Conservation (phyloP, 2,797 vertebrate species). For the Pygocentrus nattereri region DNA sequence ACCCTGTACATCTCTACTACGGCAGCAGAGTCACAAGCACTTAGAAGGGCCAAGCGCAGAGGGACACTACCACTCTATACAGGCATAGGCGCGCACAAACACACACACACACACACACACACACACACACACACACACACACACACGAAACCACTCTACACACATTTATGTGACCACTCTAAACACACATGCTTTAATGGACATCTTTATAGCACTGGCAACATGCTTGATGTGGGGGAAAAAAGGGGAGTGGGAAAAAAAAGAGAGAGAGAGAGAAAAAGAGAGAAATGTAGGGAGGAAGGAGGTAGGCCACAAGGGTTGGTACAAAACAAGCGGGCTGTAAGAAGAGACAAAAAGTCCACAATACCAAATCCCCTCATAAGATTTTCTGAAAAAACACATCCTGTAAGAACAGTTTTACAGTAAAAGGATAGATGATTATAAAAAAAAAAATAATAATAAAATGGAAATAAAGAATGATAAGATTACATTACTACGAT, state of each 20-base stretch:
- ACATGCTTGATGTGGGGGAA: neutral
- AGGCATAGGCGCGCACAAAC: slow-evolving; percentile 6
- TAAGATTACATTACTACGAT: no score
- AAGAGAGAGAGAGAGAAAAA: no score
- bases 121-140: slow-evolving; percentile 5
- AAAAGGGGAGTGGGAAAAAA: neutral
- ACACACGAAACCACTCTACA: neutral
- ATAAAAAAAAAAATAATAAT: no score
- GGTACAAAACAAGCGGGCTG: no score
- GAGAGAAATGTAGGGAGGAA: neutral
- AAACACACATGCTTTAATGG: neutral
- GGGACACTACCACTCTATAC: slow-evolving; percentile 26
- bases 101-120: slow-evolving; percentile 4
- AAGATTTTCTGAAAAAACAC: no score
- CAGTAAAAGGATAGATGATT: no score
- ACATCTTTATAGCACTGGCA: slow-evolving; percentile 25
- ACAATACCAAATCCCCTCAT: no score
- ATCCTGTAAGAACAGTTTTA: no score
- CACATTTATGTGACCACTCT: no score
- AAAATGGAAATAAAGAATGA: no score
- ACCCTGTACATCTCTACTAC: slow-evolving; percentile 3
- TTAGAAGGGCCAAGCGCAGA: slow-evolving; percentile 6
- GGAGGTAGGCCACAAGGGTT: no score
- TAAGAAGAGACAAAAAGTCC: no score
- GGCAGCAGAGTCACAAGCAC: slow-evolving; percentile 13